Evolutionary conservation across 2,113 vertebrate genomes (phyloP), one percentile per base, ranked within the genome.

Genomic region (Entomyzon cyanotis): DNA sequence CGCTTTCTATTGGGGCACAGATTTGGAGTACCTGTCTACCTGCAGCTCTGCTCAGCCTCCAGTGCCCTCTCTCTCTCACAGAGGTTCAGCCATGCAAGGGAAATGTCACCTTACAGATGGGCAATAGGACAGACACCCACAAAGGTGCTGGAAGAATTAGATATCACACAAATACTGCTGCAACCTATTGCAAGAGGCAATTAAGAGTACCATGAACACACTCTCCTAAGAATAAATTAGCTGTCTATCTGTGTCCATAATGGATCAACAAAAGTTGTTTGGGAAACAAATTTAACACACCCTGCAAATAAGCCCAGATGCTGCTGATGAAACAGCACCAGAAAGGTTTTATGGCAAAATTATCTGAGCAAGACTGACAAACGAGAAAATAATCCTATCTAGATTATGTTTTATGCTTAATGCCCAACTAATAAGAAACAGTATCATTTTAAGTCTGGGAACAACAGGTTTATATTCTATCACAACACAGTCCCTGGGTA

Each of bases 401-500:
- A n/a, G 53, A 73, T 64, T 41, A 68, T 52, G 73, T 8, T 30
- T 41, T 33, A 23, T 50, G 33, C 15, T 55, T 62, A 89, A 55
- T 28, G 42, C 9, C 15, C 56, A 67, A 53, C 28, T 73, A 59
- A 37, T 13, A 82, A 31, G 30, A 69, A 44, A 20, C 23, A 46
- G 5, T 21, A 53, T 46, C 4, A 69, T 79, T 90, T 91, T 33
- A 80, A 59, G n/a, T 77, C 22, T 28, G 22, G 25, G 17, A 67
- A 67, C 8, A 46, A 25, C 11, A 53, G 30, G 42, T 53, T 78
- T 30, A 14, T 8, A 15, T 74, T 83, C 44, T 28, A 58, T 41
- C 78, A 69, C 0, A 0, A 56, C 31, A 56, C 8, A 88, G 35
- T 27, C 37, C 13, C 37, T 25, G 7, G 3, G 28, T n/a, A 46